phyloP scores from a whole-genome alignment of 2,113 vertebrate genomes.

The Elephantulus edwardii region DNA sequence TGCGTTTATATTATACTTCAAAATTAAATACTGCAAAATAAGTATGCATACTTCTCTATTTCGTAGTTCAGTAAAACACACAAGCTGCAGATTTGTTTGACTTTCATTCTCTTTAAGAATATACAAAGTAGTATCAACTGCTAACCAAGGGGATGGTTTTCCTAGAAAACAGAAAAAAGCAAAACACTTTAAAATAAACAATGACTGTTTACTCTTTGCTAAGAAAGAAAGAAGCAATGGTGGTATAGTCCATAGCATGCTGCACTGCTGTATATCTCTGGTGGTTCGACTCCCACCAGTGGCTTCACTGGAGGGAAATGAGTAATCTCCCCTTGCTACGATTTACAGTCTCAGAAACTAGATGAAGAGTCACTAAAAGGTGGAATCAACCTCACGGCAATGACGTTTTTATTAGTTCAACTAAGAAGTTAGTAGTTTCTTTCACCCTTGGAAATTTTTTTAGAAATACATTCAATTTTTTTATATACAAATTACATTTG shows the following conservation, averaged over 20 bases:
- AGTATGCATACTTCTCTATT: constrained; percentile 87
- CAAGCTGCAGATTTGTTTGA: constrained; percentile 86
- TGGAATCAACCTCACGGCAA: too few species aligned
- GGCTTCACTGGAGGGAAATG: too few species aligned
- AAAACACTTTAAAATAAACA: constrained; percentile 7
- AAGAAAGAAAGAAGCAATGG: too few species aligned
- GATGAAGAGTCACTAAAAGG: too few species aligned
- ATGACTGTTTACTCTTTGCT: constrained; percentile 14
- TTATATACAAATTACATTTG: constrained; percentile 23
- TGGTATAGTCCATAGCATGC: too few species aligned
- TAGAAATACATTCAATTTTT: constrained; percentile 32
- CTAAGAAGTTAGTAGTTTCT: constrained; percentile 43
- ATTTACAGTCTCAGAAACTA: too few species aligned
- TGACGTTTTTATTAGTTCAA: too few species aligned
- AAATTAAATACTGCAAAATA: constrained; percentile 49
- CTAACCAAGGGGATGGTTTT: constrained; percentile 87
- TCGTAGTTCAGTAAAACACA: constrained; percentile 90
- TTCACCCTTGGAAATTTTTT: neutral
- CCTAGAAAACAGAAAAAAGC: constrained; percentile 78
- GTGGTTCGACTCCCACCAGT: too few species aligned
- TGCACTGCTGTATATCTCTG: too few species aligned
- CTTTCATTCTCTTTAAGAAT: constrained; percentile 86
- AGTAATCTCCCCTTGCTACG: too few species aligned
- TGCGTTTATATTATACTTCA: constrained; percentile 3
- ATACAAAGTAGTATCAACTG: constrained; percentile 91